A percentile compares a stretch with the other conserved stretches of the same genome.
Evolutionary conservation across 2,113 vertebrate species (phyloP).

Genomic region (Sceloporus tristichus): DNA sequence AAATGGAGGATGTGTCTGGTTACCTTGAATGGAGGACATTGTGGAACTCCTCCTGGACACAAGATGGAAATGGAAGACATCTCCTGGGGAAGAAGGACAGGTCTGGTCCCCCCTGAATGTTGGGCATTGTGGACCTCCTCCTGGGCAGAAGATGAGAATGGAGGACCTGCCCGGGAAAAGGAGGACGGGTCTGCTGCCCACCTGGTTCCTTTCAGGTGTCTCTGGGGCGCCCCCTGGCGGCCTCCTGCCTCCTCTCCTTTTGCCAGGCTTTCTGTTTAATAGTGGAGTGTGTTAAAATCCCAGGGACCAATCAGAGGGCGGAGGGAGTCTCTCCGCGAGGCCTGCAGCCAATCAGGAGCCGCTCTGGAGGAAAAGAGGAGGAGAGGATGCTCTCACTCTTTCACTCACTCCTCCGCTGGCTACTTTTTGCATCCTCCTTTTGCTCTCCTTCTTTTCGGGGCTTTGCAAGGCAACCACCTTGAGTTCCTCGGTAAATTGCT

Average conservation of each 20-base stretch:
- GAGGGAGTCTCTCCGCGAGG: constrained; percentile 49
- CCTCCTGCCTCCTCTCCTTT: constrained; percentile 35
- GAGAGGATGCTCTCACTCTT: too few relatives aligned
- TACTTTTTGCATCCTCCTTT: not conserved
- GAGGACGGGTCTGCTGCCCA: too few relatives aligned
- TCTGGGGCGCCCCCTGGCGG: constrained; percentile 60
- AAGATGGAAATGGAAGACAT: too few relatives aligned
- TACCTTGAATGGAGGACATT: too few relatives aligned
- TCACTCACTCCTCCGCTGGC: not conserved
- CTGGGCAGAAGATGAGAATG: too few relatives aligned
- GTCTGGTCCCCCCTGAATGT: too few relatives aligned
- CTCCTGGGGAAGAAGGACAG: too few relatives aligned
- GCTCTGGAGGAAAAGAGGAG: not conserved
- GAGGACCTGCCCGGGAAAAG: too few relatives aligned
- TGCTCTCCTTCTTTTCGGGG: not conserved
- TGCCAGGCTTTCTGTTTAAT: constrained; percentile 71
- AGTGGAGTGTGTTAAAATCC: not conserved
- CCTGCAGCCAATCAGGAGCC: constrained; percentile 37
- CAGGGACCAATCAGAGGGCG: constrained; percentile 58
- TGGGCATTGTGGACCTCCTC: too few relatives aligned
- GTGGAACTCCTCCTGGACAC: too few relatives aligned
- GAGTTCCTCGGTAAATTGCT: constrained; percentile 80
- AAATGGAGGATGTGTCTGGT: too few relatives aligned
- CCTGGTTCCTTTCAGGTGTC: not conserved
- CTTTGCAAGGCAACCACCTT: constrained; percentile 69